Conservation (phyloP, 2,888 invertebrate species). For the Unio delphinus region DNA sequence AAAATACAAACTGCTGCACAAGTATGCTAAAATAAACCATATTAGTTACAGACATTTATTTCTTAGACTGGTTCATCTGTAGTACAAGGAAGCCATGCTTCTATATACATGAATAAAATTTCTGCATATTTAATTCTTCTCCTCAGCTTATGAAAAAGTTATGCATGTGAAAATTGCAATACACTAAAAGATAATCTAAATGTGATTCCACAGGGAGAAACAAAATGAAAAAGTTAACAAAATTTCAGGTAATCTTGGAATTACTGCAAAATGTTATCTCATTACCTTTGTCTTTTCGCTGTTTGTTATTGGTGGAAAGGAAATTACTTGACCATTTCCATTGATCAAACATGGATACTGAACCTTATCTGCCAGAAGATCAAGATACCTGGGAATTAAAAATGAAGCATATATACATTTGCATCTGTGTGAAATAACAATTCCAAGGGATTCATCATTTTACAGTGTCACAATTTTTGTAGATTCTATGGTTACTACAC, state of each 20-base stretch:
- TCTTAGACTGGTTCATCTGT: too few species aligned
- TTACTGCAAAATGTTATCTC: neutral
- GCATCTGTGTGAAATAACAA: neutral
- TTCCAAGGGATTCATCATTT: neutral
- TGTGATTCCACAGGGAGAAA: neutral
- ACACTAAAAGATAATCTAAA: neutral
- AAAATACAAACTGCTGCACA: too few species aligned
- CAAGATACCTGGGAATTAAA: slow-evolving; percentile 77
- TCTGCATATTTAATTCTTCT: too few species aligned
- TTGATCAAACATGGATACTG: slow-evolving; percentile 83
- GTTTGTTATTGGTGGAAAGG: slow-evolving; percentile 90
- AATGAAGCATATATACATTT: slow-evolving; percentile 1
- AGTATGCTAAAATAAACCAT: too few species aligned
- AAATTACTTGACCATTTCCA: slow-evolving; percentile 79
- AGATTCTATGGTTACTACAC: neutral
- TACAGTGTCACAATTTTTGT: neutral
- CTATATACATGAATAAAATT: too few species aligned
- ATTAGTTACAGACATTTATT: too few species aligned
- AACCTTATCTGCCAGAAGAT: slow-evolving; percentile 83
- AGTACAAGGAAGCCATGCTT: too few species aligned
- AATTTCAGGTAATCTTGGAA: neutral
- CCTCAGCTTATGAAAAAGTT: too few species aligned
- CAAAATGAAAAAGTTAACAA: neutral
- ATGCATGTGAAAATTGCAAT: too few species aligned
- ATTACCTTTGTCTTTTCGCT: slow-evolving; percentile 84